A percentile compares a stretch with the other conserved stretches of the same genome.
phyloP scores from a whole-genome alignment of 2,797 vertebrate genomes.

The Eulemur mongoz region DNA sequence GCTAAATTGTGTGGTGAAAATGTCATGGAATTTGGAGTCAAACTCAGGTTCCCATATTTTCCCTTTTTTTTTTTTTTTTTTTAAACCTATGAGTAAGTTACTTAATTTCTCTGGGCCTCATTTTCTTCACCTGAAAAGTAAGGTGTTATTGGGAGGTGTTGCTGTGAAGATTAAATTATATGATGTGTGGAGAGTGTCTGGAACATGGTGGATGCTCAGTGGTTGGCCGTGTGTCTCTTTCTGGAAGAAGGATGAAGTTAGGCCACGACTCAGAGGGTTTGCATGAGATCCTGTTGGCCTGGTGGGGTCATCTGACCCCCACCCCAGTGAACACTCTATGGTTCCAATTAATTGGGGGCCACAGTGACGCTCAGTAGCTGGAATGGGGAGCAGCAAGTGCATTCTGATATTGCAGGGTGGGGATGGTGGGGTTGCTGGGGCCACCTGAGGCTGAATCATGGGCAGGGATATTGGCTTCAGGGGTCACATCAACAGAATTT shows the following conservation, averaged over 20 bases:
- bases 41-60: neutral
- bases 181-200: neutral
- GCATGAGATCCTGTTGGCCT: neutral
- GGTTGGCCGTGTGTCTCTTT: neutral
- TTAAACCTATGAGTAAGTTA: neutral
- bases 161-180: neutral
- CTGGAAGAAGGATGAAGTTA: neutral
- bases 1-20: neutral
- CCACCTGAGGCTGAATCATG: neutral
- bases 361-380: slow-evolving; percentile 75
- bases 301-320: neutral
- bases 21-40: neutral
- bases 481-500: neutral
- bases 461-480: neutral
- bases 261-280: neutral
- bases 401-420: neutral
- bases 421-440: neutral
- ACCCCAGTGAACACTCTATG: fast-evolving
- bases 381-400: neutral
- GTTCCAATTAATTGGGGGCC: neutral
- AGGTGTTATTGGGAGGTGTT: neutral
- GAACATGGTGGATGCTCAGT: neutral
- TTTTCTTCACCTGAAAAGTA: neutral
- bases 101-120: neutral
- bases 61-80: neutral